phyloP scores from a whole-genome alignment of 2,888 invertebrate genomes.

The Pachycephus smyrnensis region DNA sequence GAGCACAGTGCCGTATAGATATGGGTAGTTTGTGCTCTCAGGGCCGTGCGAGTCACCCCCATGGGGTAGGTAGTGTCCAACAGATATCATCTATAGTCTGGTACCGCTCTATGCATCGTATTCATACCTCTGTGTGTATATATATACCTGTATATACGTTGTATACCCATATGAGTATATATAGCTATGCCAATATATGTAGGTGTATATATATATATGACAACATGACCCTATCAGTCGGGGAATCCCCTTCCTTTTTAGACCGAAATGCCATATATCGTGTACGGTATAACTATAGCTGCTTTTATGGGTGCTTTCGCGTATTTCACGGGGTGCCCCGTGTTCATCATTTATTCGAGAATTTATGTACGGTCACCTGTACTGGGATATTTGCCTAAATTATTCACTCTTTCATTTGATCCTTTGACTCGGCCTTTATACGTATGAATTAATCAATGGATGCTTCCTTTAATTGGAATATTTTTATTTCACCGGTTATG shows the following conservation, averaged over 20 bases:
- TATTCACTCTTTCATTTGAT: not conserved
- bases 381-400: not conserved
- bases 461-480: not conserved
- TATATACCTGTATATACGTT: no score
- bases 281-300: not conserved
- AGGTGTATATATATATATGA: not conserved
- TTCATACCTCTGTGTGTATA: not conserved
- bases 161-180: not conserved
- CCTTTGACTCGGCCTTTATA: not conserved
- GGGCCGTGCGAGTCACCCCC: slow-evolving; percentile 23
- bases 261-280: not conserved
- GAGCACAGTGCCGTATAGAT: slow-evolving; percentile 11
- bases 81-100: slow-evolving; percentile 20
- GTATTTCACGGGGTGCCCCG: not conserved
- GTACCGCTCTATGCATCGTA: not conserved
- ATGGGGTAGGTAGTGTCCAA: slow-evolving; percentile 18
- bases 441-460: not conserved
- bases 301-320: not conserved
- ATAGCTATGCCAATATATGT: not conserved
- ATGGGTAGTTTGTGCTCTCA: slow-evolving; percentile 23
- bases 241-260: not conserved
- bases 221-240: not conserved
- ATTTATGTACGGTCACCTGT: not conserved
- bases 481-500: not conserved
- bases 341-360: not conserved